Evolutionary conservation across 2,888 invertebrate species (phyloP), one percentile per base, ranked within the genome.

Genomic region (Lasioglossum vierecki): DNA sequence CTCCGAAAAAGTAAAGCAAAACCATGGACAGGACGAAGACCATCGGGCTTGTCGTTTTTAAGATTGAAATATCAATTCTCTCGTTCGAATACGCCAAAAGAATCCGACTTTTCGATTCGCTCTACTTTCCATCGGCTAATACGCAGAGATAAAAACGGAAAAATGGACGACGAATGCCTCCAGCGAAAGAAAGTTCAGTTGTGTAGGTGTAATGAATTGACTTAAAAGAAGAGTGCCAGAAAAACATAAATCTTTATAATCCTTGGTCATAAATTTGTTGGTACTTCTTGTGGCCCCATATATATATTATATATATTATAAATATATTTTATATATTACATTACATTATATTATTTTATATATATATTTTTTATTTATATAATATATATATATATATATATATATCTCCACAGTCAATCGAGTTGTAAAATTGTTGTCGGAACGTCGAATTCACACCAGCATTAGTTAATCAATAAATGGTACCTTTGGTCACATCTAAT

Each of bases 51-150:
- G 35, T 30, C 30, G 35, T 66, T 66, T 30, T 66, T 35, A 35
- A 66, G 13, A 18, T 35, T 30, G 66, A 26, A 30, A 30, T 26
- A 30, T 66, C 30, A 35, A 66, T 66, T 30, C 63, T 66, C 63
- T 15, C 6, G 30, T 66, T 66, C 66, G 6, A 66, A 66, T 8
- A 8, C 18, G 30, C 30, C 66, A 18, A 6, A 66, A 66, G 66
- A 35, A 66, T 66, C 35, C 30, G 18, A 66, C 30, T 30, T 66
- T 66, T 66, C 66, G 66, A 66, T 66, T 35, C 66, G 66, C 66
- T 66, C 66, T 66, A 66, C 66, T 66, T 66, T 66, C 66, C 66
- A 18, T 18, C 66, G 6, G 66, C 8, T 35, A 35, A 35, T 66
- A 26, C 26, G 26, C 60, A 0, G 8, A 35, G 30, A 66, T 66